Conservation (phyloP, 2,113 vertebrate genomes). For the Turdus rufiventris region DNA sequence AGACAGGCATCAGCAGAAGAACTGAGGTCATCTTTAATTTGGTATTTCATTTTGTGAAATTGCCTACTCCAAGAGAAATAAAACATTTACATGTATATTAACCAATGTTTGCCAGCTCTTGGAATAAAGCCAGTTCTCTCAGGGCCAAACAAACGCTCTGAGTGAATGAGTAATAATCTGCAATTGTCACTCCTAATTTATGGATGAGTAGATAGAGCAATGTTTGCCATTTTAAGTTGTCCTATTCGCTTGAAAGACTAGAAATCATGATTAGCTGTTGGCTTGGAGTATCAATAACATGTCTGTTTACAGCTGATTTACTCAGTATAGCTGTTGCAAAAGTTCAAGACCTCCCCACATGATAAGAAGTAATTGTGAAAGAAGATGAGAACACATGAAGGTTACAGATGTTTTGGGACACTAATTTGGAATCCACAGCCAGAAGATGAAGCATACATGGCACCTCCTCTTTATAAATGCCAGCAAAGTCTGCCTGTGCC, state of each 20-base stretch:
- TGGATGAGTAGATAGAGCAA: conserved; percentile 21
- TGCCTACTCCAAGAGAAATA: conserved; percentile 48
- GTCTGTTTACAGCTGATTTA: neutral
- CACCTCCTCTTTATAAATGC: neutral
- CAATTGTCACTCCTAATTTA: conserved; percentile 13
- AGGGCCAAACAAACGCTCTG: conserved; percentile 21
- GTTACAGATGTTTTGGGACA: neutral
- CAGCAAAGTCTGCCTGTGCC: neutral
- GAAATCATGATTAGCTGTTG: neutral
- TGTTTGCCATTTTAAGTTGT: conserved; percentile 34
- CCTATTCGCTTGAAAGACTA: neutral
- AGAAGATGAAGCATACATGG: neutral
- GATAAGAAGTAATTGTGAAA: neutral
- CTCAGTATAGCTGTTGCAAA: neutral
- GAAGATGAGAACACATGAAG: neutral
- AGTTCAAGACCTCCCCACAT: neutral
- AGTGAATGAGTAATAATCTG: conserved; percentile 42
- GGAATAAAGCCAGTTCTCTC: conserved; percentile 24
- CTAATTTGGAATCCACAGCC: neutral
- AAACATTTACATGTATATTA: conserved; percentile 65
- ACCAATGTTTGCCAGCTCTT: conserved; percentile 51
- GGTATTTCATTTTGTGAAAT: conserved; percentile 55
- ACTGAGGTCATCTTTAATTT: neutral
- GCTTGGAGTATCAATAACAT: neutral
- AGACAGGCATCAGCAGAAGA: conserved; percentile 24